phyloP scores from a whole-genome alignment of 2,797 vertebrate genomes.

The Masticophis lateralis region DNA sequence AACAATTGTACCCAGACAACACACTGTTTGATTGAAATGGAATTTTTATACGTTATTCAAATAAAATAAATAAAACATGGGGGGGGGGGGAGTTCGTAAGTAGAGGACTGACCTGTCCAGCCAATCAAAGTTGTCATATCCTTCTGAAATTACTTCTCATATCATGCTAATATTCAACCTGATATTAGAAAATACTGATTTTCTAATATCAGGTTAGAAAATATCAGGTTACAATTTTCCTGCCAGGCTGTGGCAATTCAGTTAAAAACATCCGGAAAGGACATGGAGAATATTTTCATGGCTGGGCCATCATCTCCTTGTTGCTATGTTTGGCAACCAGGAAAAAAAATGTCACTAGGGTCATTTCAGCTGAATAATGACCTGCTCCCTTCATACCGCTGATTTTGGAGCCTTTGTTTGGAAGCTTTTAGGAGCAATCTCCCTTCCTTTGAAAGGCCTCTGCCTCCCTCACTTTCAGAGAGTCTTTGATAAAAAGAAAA shows the following conservation, averaged over 20 bases:
- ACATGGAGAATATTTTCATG: conserved; percentile 33
- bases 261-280: conserved; percentile 58
- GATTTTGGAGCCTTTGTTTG: conserved; percentile 10
- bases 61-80: too few species aligned
- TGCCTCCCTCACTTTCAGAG: neutral
- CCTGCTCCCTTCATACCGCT: neutral
- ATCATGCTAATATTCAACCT: rapidly evolving
- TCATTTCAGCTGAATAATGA: conserved; percentile 59
- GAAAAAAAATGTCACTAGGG: conserved; percentile 48
- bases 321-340: conserved; percentile 46
- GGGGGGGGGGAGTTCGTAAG: too few species aligned
- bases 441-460: conserved; percentile 31
- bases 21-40: too few species aligned
- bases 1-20: too few species aligned
- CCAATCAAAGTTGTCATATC: neutral
- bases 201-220: too few species aligned
- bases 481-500: neutral
- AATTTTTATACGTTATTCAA: too few species aligned
- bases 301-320: conserved; percentile 34
- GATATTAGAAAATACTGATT: neutral
- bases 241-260: conserved; percentile 46
- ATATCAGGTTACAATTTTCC: too few species aligned
- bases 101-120: too few species aligned
- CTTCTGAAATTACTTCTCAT: neutral
- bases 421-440: conserved; percentile 58